Evolutionary conservation across 2,113 vertebrate genomes (phyloP).

Genomic region (Pterocles orientalis): DNA sequence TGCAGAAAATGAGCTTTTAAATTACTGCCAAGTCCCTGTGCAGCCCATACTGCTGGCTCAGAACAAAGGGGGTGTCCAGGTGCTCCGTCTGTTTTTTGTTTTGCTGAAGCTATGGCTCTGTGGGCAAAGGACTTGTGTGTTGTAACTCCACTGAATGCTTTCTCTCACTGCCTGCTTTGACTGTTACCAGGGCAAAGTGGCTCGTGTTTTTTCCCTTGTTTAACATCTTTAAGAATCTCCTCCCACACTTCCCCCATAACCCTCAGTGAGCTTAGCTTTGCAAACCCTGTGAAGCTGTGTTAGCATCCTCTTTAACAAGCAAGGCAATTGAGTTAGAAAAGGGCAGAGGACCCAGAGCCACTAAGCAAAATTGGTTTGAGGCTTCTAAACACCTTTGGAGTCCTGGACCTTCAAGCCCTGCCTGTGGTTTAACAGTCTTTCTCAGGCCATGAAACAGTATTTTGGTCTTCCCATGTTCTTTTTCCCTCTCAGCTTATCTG

Average conservation of each 20-base stretch:
- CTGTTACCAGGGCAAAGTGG: neutral
- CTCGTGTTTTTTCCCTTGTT: neutral
- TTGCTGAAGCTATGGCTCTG: neutral
- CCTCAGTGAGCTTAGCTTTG: neutral
- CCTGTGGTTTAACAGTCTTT: neutral
- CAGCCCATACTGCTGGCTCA: neutral
- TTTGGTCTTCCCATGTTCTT: neutral
- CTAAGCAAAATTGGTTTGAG: neutral
- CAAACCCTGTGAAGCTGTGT: neutral
- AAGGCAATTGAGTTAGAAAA: neutral
- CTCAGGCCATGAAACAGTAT: neutral
- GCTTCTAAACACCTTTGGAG: neutral
- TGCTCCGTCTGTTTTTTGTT: neutral
- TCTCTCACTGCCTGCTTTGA: neutral
- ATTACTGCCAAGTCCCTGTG: neutral
- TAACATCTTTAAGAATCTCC: neutral
- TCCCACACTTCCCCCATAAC: neutral
- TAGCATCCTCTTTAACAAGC: neutral
- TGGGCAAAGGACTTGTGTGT: neutral
- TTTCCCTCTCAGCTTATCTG: neutral
- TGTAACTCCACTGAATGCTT: neutral
- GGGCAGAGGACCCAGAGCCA: neutral
- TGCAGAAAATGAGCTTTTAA: conserved; percentile 20
- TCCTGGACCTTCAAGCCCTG: neutral
- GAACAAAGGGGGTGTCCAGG: neutral